Conservation (phyloP, 2,113 vertebrate genomes). For the Sclerurus mexicanus region DNA sequence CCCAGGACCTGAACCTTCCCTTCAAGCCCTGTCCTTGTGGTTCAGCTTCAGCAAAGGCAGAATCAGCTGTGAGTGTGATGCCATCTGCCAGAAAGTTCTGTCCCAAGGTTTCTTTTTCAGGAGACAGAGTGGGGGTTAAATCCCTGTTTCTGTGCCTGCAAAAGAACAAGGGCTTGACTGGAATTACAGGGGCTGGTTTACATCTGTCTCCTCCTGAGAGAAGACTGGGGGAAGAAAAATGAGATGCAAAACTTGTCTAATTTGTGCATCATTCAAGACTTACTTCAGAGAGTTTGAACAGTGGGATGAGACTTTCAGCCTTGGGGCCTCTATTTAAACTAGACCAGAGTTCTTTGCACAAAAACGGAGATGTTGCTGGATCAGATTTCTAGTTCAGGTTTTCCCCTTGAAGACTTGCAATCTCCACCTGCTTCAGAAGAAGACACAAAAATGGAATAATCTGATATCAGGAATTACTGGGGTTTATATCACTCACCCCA, state of each 20-base stretch:
- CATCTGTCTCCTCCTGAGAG: neutral
- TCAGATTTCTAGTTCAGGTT: neutral
- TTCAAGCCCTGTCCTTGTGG: neutral
- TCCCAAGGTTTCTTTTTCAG: neutral
- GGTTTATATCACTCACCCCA: neutral
- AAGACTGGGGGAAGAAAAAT: neutral
- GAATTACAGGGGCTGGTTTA: neutral
- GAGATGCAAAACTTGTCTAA: neutral
- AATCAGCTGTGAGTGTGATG: neutral
- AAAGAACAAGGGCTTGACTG: neutral
- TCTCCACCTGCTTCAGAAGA: neutral
- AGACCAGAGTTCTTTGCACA: neutral
- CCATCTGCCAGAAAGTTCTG: neutral
- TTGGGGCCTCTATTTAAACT: neutral
- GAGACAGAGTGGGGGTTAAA: neutral
- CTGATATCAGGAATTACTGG: neutral
- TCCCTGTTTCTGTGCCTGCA: neutral
- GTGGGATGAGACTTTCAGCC: neutral
- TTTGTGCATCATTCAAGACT: neutral
- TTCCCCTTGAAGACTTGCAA: neutral
- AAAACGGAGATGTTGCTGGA: neutral
- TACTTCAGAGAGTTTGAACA: neutral
- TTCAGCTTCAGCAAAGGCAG: neutral
- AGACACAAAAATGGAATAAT: neutral
- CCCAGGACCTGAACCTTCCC: neutral